Base-by-base conservation (phyloP, 1,140 invertebrate species). In the Kradibia gibbosae region DNA sequence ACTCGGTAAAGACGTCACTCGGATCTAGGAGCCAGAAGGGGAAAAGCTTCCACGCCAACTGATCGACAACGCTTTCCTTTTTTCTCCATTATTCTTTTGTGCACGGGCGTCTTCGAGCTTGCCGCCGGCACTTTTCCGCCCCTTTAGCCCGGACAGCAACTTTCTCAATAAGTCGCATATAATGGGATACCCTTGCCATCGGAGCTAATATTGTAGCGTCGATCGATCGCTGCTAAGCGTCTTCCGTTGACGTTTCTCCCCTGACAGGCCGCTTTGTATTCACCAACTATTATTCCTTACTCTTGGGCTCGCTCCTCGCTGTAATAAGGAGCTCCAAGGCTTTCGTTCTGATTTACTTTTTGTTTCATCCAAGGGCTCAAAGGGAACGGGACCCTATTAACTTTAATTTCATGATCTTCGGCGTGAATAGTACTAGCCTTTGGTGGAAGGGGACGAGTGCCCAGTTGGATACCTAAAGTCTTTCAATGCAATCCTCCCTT, bases 1-100 rank as follows among this genome's bases (percentile, higher is more conserved):
- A 84, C 85, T 84, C 62, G 85, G 87, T 87, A 86, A 84, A 88
- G 87, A 88, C 83, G 87, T 88, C 87, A 88, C 86, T 34, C 4
- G 53, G 17, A 28, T 2, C 15, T 25, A n/a, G 25, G 55, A 31
- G 25, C 25, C n/a, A 31, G 25, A 28, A 28, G 13, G 17, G 13
- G 34, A 34, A 65, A 15, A 53, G 31, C 45, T 25, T 11, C 34
- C 34, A 73, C 71, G 42, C 78, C 48, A 81, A 84, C 73, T 72
- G 83, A 83, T 83, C 81, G 78, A 45, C 36, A 50, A 45, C 53
- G 22, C 74, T 83, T 80, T 75, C 53, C 78, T 79, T 72, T 72
- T 79, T 79, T 57, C 55, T 25, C 28, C 42, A 74, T 73, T 80
- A 36, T 65, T 50, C 55, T 22, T 28, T 0, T 20, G 39, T 8